Conservation (phyloP, 2,888 invertebrate genomes). For the Metacarcinus magister region DNA sequence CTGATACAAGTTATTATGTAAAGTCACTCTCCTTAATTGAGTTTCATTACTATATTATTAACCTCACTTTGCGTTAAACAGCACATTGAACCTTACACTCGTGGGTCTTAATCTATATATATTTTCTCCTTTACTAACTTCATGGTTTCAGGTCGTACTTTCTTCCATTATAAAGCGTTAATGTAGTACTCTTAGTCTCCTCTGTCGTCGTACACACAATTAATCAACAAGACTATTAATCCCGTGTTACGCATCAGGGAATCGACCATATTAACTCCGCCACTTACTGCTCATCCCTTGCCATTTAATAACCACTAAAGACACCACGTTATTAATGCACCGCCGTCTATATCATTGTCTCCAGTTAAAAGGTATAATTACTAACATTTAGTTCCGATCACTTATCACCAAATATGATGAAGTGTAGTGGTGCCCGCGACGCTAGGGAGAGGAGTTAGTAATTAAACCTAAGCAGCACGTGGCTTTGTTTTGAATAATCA, state of each 20-base stretch:
- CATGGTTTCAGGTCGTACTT: neutral
- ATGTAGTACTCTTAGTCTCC: neutral
- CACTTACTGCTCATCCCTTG: neutral
- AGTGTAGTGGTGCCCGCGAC: neutral
- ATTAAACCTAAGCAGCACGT: slow-evolving; percentile 64
- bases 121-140: neutral
- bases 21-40: neutral
- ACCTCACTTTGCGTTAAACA: neutral
- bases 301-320: slow-evolving; percentile 20
- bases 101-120: neutral
- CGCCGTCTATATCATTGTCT: neutral
- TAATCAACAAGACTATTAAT: neutral
- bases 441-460: neutral
- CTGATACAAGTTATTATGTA: neutral
- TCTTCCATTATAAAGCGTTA: neutral
- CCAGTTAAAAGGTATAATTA: slow-evolving; percentile 31
- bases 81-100: neutral
- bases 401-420: slow-evolving; percentile 31
- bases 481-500: slow-evolving; percentile 72
- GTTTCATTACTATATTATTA: neutral
- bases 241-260: neutral
- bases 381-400: neutral
- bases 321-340: slow-evolving; percentile 23
- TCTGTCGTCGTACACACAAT: neutral
- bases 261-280: neutral